phyloP scores from a whole-genome alignment of 1,140 invertebrate genomes.

The Eriocheir sinensis region DNA sequence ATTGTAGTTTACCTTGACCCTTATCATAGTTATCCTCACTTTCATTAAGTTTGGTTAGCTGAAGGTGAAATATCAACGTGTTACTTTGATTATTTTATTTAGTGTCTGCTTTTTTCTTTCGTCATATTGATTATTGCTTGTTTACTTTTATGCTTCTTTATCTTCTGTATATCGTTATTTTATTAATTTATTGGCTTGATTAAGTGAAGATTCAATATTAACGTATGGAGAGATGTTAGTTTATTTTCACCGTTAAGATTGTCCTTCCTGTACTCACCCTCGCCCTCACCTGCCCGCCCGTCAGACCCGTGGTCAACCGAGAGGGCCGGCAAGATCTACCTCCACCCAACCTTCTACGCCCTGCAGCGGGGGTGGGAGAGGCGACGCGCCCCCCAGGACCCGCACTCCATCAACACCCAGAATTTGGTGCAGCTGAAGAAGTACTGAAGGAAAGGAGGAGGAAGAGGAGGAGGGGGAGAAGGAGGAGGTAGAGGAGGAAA shows the following conservation, averaged over 20 bases:
- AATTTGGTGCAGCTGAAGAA: neutral
- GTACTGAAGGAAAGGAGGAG: neutral
- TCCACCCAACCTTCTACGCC: conserved; percentile 31
- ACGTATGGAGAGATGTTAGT: no score
- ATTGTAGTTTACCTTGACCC: no score
- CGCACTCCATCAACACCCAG: neutral
- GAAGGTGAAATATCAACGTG: no score
- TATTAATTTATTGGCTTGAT: no score
- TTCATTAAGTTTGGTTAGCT: no score
- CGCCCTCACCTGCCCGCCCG: neutral
- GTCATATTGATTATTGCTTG: no score
- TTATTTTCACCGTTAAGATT: neutral
- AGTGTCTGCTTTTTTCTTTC: no score
- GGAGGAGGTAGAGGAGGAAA: neutral
- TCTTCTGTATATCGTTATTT: no score
- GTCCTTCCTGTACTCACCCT: neutral
- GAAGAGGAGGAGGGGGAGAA: neutral
- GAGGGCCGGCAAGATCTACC: neutral
- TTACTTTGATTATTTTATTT: no score
- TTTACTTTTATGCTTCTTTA: no score
- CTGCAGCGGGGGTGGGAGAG: conserved; percentile 31
- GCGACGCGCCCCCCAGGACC: neutral
- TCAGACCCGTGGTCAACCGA: conserved; percentile 19
- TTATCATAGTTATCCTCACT: no score
- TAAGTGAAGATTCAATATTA: no score